Percentiles rank a stretch among this genome's conserved stretches.
phyloP scores from a whole-genome alignment of 53 echinoderm and acorn worm genomes.

The Henricia sp. region DNA sequence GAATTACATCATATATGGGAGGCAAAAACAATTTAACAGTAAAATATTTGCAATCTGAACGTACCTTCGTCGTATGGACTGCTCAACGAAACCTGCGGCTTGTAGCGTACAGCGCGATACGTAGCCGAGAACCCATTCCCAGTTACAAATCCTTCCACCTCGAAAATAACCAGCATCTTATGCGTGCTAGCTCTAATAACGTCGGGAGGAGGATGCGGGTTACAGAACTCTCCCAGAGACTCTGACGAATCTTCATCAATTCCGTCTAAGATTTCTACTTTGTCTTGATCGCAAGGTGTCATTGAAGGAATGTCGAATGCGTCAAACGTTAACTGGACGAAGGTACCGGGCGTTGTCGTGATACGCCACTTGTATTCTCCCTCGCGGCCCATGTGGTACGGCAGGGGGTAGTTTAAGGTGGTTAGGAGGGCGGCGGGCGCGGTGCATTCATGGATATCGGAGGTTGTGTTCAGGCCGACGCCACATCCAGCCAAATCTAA shows the following conservation, averaged over 20 bases:
- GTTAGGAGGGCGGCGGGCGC: constrained; percentile 70
- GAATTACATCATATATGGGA: no score
- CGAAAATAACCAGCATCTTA: constrained; percentile 31
- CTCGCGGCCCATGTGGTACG: constrained; percentile 22
- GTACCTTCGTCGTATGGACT: background rate
- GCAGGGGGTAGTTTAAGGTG: constrained; percentile 59
- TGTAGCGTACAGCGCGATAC: constrained; percentile 4
- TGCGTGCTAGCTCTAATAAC: constrained; percentile 40
- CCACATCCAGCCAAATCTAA: constrained; percentile 77
- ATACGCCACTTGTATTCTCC: constrained; percentile 56
- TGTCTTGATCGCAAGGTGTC: constrained; percentile 15
- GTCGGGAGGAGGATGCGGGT: constrained; percentile 32
- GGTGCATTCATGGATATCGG: constrained; percentile 48
- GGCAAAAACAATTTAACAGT: background rate
- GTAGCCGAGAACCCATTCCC: constrained; percentile 30
- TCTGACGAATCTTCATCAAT: background rate
- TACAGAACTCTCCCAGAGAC: constrained; percentile 46
- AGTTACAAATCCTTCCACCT: background rate
- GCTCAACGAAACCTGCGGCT: background rate
- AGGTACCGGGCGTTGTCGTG: constrained; percentile 63
- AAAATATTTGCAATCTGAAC: background rate
- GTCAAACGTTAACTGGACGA: constrained; percentile 60
- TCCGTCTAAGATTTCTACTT: constrained; percentile 37
- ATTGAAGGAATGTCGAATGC: constrained; percentile 64
- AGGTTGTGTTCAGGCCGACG: constrained; percentile 52